A percentile compares a stretch with the other conserved stretches of the same genome.
Evolutionary conservation across 1,140 invertebrate species (phyloP).

Genomic region (Pseudachorutes palmiensis): DNA sequence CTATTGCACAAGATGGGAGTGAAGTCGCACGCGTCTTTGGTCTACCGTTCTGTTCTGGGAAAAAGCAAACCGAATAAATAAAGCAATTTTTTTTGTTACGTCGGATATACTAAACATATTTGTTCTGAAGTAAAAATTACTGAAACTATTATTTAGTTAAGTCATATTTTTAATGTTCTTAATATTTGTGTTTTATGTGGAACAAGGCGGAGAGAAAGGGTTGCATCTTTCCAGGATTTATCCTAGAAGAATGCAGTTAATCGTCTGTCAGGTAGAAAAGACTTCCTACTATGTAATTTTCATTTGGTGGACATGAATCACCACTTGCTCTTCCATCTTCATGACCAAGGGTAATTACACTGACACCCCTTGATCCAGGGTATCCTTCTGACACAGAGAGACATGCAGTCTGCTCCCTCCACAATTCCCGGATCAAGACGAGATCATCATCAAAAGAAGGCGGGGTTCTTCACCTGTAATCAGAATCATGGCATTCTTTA

Average conservation of each 20-base stretch:
- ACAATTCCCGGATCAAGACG: background rate
- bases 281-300: slow-evolving; percentile 3
- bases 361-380: background rate
- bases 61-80: too few relatives aligned
- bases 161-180: too few relatives aligned
- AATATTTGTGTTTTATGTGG: too few relatives aligned
- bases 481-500: background rate
- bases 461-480: background rate
- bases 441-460: background rate
- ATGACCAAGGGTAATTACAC: background rate
- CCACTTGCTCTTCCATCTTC: background rate
- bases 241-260: background rate
- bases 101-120: too few relatives aligned
- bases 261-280: background rate
- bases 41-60: too few relatives aligned
- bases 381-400: background rate
- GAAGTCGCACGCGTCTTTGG: too few relatives aligned
- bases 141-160: too few relatives aligned
- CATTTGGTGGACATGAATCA: background rate
- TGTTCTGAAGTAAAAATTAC: too few relatives aligned
- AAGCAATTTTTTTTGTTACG: too few relatives aligned
- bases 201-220: too few relatives aligned
- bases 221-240: background rate
- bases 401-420: background rate
- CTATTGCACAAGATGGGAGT: too few relatives aligned